A percentile compares a stretch with the other conserved stretches of the same genome.
Conservation (phyloP, 2,797 vertebrate genomes). For the Lepidocolaptes lacrymiger region DNA sequence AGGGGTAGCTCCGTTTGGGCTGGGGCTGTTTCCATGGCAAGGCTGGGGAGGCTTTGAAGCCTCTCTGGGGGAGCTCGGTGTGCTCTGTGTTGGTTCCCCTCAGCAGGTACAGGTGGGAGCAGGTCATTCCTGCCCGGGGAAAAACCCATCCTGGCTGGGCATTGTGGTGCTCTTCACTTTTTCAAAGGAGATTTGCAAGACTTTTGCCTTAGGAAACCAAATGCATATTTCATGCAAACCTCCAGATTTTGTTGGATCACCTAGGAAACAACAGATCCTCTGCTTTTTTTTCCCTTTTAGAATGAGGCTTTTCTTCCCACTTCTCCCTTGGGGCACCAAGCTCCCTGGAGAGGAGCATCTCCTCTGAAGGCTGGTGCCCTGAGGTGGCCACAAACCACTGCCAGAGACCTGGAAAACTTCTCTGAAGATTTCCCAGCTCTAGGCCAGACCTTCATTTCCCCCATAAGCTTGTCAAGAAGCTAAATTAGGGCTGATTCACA, state of each 20-base stretch:
- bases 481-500: background rate
- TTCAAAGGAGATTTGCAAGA: background rate
- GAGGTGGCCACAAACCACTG: fast-evolving
- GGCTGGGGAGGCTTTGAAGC: background rate
- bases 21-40: background rate
- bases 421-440: background rate
- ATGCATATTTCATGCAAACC: conserved; percentile 2
- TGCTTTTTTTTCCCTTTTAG: background rate
- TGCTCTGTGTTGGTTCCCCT: background rate
- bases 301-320: background rate
- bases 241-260: conserved; percentile 1
- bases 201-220: conserved; percentile 28
- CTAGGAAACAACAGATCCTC: conserved; percentile 1
- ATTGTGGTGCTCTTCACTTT: background rate
- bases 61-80: fast-evolving
- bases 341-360: background rate
- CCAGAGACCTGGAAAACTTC: background rate
- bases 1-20: background rate
- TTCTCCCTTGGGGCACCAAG: background rate
- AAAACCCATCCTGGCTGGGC: background rate
- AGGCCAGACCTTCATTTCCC: background rate
- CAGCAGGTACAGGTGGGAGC: background rate
- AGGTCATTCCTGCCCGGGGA: background rate
- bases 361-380: background rate
- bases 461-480: background rate